Evolutionary conservation across 2,113 vertebrate species (phyloP).

Genomic region (Gavia stellata): DNA sequence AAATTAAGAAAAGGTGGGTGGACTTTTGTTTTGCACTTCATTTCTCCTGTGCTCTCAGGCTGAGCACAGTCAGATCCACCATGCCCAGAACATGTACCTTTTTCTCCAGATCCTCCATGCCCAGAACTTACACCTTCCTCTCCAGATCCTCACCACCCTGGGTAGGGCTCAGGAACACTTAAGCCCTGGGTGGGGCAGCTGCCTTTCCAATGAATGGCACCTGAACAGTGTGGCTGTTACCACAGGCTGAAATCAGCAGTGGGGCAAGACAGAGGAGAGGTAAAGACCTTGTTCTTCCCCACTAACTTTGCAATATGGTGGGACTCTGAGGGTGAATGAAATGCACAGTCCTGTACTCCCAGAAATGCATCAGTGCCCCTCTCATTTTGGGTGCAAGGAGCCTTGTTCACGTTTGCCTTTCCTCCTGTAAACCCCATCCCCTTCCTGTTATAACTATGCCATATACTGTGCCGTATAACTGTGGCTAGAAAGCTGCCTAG

Average conservation of each 20-base stretch:
- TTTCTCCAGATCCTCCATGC: neutral
- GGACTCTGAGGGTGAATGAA: neutral
- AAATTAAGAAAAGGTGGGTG: neutral
- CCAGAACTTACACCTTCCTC: neutral
- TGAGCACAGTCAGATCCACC: neutral
- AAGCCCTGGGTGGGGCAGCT: neutral
- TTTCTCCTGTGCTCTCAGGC: neutral
- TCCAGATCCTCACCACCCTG: neutral
- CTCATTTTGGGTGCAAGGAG: neutral
- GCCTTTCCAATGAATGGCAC: neutral
- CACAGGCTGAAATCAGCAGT: neutral
- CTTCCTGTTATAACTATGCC: neutral
- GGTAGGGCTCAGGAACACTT: neutral
- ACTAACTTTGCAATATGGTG: rapidly evolving
- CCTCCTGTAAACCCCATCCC: neutral
- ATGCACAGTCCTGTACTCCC: neutral
- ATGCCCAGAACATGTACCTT: neutral
- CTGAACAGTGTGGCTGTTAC: neutral
- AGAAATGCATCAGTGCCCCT: neutral
- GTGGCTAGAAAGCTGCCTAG: too few species aligned
- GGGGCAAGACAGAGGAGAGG: neutral
- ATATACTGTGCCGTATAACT: too few species aligned
- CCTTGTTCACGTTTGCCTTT: neutral
- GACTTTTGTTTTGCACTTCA: neutral
- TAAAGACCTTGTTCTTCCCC: neutral